A percentile compares a stretch with the other conserved stretches of the same genome.
Conservation (phyloP, 2,113 vertebrate genomes). For the Amblyornis subalaris region DNA sequence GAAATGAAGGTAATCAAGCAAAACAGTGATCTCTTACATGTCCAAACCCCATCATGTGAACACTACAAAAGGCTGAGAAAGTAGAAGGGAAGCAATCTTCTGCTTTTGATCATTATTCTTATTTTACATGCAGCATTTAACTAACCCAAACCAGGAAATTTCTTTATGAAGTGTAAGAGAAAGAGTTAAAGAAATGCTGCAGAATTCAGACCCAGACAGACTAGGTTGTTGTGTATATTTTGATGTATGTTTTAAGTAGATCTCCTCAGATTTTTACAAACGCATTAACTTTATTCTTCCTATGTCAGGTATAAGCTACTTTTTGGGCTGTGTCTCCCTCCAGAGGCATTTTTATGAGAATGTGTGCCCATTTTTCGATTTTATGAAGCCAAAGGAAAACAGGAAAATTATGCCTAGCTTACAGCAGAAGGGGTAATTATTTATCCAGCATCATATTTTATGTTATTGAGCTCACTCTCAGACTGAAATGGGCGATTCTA, state of each 20-base stretch:
- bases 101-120: neutral
- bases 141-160: neutral
- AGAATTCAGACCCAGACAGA: neutral
- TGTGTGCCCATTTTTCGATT: neutral
- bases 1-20: neutral
- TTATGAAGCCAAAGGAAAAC: neutral
- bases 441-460: neutral
- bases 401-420: neutral
- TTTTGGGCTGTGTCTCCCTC: conserved; percentile 77
- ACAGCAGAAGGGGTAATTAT: neutral
- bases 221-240: neutral
- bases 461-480: neutral
- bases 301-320: conserved; percentile 32
- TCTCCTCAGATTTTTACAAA: neutral
- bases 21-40: neutral
- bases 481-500: fast-evolving
- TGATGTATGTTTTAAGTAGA: neutral
- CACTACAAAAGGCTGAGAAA: neutral
- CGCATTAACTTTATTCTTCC: neutral
- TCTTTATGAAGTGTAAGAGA: neutral
- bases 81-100: neutral
- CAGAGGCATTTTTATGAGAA: conserved; percentile 67
- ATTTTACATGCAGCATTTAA: neutral
- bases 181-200: neutral
- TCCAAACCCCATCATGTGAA: neutral